Percentiles rank a stretch among this genome's conserved stretches.
phyloP scores from a whole-genome alignment of 2,888 invertebrate species.

The Ferdinandea cuprea region DNA sequence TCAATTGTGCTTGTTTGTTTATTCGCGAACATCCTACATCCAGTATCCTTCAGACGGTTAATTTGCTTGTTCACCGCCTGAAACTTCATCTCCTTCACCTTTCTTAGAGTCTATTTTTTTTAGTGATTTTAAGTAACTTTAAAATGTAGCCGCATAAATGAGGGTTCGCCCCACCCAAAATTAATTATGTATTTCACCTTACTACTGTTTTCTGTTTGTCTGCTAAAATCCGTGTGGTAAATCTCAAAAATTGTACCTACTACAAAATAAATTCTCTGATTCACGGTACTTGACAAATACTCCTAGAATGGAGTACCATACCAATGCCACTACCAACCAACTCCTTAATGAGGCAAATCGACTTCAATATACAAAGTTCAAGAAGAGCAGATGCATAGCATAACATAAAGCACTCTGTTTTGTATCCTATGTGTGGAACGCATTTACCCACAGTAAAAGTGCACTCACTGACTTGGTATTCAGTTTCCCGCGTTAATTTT shows the following conservation, averaged over 20 bases:
- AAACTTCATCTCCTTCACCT: too few relatives aligned
- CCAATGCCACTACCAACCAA: not conserved
- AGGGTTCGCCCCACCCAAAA: too few relatives aligned
- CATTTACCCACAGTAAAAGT: constrained; percentile 10
- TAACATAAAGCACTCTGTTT: not conserved
- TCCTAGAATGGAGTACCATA: not conserved
- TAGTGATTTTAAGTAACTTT: too few relatives aligned
- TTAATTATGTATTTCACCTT: too few relatives aligned
- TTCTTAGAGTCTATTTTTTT: too few relatives aligned
- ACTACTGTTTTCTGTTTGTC: too few relatives aligned
- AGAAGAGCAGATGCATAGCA: not conserved
- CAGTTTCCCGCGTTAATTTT: constrained; percentile 55
- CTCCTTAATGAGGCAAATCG: constrained; percentile 12
- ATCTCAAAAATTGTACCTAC: not conserved
- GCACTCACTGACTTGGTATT: not conserved
- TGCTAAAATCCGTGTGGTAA: too few relatives aligned
- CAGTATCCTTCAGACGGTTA: too few relatives aligned
- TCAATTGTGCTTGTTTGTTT: too few relatives aligned
- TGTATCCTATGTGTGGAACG: constrained; percentile 67
- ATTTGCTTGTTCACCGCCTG: too few relatives aligned
- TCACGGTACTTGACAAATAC: constrained; percentile 29
- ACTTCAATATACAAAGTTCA: constrained; percentile 7
- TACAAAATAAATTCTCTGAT: not conserved
- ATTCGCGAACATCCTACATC: too few relatives aligned
- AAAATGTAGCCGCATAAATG: too few relatives aligned